Conservation (phyloP, 2,113 vertebrate genomes). For the Gadus chalcogrammus region DNA sequence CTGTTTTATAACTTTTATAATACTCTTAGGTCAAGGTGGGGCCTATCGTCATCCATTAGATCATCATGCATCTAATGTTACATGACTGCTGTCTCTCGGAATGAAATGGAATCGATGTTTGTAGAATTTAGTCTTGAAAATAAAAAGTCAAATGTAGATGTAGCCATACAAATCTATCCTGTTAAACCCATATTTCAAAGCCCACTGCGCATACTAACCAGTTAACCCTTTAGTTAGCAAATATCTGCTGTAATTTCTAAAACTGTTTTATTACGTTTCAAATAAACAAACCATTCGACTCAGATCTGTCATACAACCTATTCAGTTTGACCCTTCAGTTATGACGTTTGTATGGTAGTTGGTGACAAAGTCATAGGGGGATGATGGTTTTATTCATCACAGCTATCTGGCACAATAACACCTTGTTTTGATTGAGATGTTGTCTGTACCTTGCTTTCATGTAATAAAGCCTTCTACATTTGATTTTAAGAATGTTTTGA, state of each 20-base stretch:
- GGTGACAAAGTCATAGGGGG: no score
- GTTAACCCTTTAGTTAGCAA: no score
- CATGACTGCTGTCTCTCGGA: slow-evolving; percentile 20
- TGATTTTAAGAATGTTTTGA: slow-evolving; percentile 38
- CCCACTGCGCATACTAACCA: not conserved
- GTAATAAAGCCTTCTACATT: slow-evolving; percentile 73
- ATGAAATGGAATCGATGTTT: slow-evolving; percentile 44
- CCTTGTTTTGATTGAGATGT: slow-evolving; percentile 63
- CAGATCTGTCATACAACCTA: no score
- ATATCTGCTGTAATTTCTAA: no score
- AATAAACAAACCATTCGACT: no score
- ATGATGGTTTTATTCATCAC: slow-evolving; percentile 26
- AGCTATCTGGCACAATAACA: no score
- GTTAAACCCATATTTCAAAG: not conserved
- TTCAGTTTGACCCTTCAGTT: no score
- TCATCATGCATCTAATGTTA: slow-evolving; percentile 37
- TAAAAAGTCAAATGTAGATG: slow-evolving; percentile 46
- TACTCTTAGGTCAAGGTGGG: slow-evolving; percentile 51
- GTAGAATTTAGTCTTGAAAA: slow-evolving; percentile 48
- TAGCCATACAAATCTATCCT: not conserved
- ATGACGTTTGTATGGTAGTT: no score
- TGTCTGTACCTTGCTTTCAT: slow-evolving; percentile 63
- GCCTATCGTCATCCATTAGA: slow-evolving; percentile 29
- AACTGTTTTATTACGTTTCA: no score
- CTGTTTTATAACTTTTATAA: slow-evolving; percentile 57